Evolutionary conservation across 1,140 invertebrate genomes (phyloP).

Genomic region (Hycleus cichorii): DNA sequence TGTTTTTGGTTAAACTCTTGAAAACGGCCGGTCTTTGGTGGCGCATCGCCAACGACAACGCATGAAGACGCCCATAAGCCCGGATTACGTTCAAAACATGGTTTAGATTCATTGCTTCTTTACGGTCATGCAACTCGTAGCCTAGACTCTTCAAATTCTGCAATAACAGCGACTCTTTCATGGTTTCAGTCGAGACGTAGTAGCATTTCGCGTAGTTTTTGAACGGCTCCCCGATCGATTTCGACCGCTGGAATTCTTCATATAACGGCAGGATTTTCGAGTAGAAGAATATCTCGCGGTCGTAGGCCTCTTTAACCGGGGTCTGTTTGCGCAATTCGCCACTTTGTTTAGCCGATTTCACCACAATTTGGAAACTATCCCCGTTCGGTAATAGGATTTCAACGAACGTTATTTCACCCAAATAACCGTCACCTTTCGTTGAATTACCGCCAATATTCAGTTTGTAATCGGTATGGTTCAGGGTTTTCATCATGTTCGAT

Average conservation of each 20-base stretch:
- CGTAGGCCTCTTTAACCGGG: slow-evolving; percentile 10
- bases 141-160: slow-evolving; percentile 46
- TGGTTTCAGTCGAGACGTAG: slow-evolving; percentile 32
- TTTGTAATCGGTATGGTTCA: slow-evolving; percentile 18
- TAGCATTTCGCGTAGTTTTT: slow-evolving; percentile 38
- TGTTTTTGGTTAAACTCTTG: slow-evolving; percentile 23
- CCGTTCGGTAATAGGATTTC: slow-evolving; percentile 13
- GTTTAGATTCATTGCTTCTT: slow-evolving; percentile 40
- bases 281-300: slow-evolving; percentile 28
- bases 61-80: slow-evolving; percentile 48
- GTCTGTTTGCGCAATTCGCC: slow-evolving; percentile 20
- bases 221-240: slow-evolving; percentile 17
- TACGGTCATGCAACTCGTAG: slow-evolving; percentile 44
- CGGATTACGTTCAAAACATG: slow-evolving; percentile 43
- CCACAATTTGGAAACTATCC: slow-evolving; percentile 18
- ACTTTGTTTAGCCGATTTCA: slow-evolving; percentile 26
- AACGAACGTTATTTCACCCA: slow-evolving; percentile 30
- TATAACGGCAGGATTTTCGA: slow-evolving; percentile 22
- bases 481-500: slow-evolving; percentile 15
- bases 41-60: slow-evolving; percentile 45
- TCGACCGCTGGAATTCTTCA: slow-evolving; percentile 17
- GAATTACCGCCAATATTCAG: slow-evolving; percentile 19
- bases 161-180: slow-evolving; percentile 46
- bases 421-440: slow-evolving; percentile 28
- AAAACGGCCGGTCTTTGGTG: slow-evolving; percentile 37